Base-by-base conservation (phyloP, 2,113 vertebrate species). In the Nycticebus coucang region DNA sequence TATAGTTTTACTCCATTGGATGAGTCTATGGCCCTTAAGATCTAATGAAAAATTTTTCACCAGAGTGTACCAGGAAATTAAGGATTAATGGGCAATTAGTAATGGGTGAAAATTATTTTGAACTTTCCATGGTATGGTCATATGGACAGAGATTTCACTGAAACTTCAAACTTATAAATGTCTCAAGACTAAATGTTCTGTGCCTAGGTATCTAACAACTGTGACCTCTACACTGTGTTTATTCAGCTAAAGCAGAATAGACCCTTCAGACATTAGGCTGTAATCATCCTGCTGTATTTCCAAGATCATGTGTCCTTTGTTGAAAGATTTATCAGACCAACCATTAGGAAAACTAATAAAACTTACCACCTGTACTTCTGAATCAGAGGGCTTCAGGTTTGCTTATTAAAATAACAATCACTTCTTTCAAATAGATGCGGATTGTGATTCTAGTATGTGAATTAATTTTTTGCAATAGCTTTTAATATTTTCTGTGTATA, bases 311-410 rank as follows among this genome's bases (percentile, higher is more conserved):
- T 50, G 24, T 85, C 66, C 93, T 91, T 55, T 92, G 86, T 81
- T 84, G 19, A 96, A 95, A 91, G 91, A 97, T 97, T 97, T 72
- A 96, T 96, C 78, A 95, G 89, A 96, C 87, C 55, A 62, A 45
- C 35, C 62, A 64, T 89, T 94, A 89, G 85, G 68, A 94, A 97
- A 96, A 95, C 78, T 68, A 96, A 91, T 97, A 95, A 98, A 94
- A 78, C 5, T 89, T 87, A 37, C 3, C 33, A 75, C 81, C 50
- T 45, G 83, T 53, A 93, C 4, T 81, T 75, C n/a, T 85, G 57
- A 91, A 96, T 89, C 45, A 78, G 35, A 89, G 79, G 8, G 50
- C 55, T 92, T 94, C 37, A 69, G n/a, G 15, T 94, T 95, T 87
- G 80, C 57, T 91, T 89, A 86, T 93, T 97, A 97, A 97, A 93